Base-by-base conservation (phyloP, 2,888 invertebrate genomes). In the Tuta absoluta region DNA sequence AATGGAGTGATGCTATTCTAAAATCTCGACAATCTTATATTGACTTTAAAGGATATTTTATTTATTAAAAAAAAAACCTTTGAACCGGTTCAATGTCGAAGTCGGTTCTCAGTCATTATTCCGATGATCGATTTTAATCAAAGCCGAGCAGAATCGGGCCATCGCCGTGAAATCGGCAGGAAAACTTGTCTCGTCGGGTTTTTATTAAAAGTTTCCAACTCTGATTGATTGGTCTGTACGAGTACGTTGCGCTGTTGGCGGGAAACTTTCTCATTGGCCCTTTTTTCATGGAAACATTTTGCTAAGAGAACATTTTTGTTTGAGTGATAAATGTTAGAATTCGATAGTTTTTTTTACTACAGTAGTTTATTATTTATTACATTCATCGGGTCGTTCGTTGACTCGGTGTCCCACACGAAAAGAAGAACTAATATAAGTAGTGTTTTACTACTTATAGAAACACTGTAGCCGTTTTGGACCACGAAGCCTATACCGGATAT, bases 121-220 rank as follows among this genome's bases (percentile, higher is more conserved):
- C 21, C 17, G 19, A 19, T 48, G 12, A 53, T 53, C 51, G 51
- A 53, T 53, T 53, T 53, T 53, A 53, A 53, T 53, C 51, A 53
- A 45, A 14, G 33, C 24, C 49, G 49, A 21, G 12, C 49, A 49
- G 49, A 49, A 21, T 49, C 21, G 23, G 49, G 23, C 19, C 49
- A 45, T 45, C 45, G 45, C 45, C 45, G 45, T 45, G 45, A 45
- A 45, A 45, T 45, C 45, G 45, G 45, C 45, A 17, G 45, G 45
- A 45, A 41, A 45, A 45, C 45, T 45, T 45, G 45, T 45, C 45
- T 45, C 45, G 45, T 45, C 45, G 45, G 45, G 45, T 45, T 45
- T 45, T 45, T 45, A 45, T 45, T 45, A 45, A 45, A 45, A 45
- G 5, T 45, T 45, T 45, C 17, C 45, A 45, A 45, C 45, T 45